These are phyloP conservation scores for Cephus cinctus DNA, from an alignment of 1,140 invertebrate genomes.

Conservation along the genomic window DNA sequence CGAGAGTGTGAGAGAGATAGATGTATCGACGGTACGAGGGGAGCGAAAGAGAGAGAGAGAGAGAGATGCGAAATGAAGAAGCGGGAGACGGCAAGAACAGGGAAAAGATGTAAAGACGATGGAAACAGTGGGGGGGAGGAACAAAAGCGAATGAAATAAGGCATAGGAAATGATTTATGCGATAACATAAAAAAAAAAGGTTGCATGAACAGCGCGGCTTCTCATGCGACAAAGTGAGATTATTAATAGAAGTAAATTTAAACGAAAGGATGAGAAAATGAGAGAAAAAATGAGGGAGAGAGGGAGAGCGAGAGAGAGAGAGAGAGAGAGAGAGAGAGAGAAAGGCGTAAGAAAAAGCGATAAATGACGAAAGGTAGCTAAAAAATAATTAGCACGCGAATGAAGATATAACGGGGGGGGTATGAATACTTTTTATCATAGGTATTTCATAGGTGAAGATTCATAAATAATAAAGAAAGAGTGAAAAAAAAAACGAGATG, in stretches of 20 bases:
- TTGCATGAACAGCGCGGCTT: constrained; percentile 35
- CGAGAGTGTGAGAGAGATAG: not conserved
- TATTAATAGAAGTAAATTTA: constrained; percentile 45
- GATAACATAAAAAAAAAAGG: constrained; percentile 26
- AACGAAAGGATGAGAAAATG: constrained; percentile 28
- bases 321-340: not conserved
- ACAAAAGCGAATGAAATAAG: constrained; percentile 16
- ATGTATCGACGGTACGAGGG: constrained; percentile 18
- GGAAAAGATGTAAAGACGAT: constrained; percentile 1
- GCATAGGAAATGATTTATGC: constrained; percentile 20
- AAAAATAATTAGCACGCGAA: too few relatives aligned
- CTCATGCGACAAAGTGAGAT: constrained; percentile 54
- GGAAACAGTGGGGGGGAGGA: constrained; percentile 14
- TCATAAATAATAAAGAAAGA: constrained; percentile 16
- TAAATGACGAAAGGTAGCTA: not conserved
- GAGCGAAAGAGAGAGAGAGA: constrained; percentile 23
- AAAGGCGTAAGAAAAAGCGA: not conserved
- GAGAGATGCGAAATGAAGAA: constrained; percentile 17
- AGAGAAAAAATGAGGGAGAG: constrained; percentile 23
- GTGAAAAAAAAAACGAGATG: constrained; percentile 34
- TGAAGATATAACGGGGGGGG: too few relatives aligned
- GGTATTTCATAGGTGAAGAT: constrained; percentile 46
- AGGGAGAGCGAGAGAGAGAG: not conserved
- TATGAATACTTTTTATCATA: constrained; percentile 56
- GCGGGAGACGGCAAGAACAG: constrained; percentile 2